Conservation (phyloP, 2,797 vertebrate genomes). For the Artibeus jamaicensis region DNA sequence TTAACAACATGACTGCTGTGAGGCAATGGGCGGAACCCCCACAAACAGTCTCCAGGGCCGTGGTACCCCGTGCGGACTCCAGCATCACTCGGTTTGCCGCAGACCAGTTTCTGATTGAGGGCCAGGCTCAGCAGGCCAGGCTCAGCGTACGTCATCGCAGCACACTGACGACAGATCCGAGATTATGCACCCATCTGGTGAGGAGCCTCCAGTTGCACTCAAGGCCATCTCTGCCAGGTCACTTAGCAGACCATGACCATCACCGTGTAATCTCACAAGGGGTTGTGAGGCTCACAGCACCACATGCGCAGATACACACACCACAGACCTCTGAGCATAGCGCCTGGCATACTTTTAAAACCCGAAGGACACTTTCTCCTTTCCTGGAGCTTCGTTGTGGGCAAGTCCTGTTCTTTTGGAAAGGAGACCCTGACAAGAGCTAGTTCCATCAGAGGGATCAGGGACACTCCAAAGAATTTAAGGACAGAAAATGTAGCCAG, state of each 20-base stretch:
- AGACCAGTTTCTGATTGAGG: neutral
- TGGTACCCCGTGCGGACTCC: no score
- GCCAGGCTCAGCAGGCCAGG: neutral
- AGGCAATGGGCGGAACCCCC: neutral
- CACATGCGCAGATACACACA: no score
- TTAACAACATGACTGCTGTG: fast-evolving
- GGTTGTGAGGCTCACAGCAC: neutral
- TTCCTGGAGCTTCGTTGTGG: neutral
- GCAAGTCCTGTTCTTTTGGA: neutral
- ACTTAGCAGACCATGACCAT: neutral
- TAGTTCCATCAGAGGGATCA: neutral
- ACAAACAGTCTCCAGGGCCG: neutral
- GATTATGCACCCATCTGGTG: no score
- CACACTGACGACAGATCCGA: fast-evolving
- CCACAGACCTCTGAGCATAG: neutral
- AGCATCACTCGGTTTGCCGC: neutral
- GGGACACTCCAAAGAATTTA: neutral
- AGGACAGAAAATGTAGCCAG: neutral
- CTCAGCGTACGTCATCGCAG: neutral
- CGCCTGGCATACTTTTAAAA: neutral
- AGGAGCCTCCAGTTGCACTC: neutral
- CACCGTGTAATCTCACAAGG: neutral
- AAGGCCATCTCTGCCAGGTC: neutral
- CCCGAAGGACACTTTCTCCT: no score
- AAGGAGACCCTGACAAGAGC: neutral